Percentiles rank a stretch among this genome's conserved stretches.
These are phyloP conservation scores for Vimba vimba DNA, from an alignment of 2,113 vertebrate species.

Conservation along the genomic window DNA sequence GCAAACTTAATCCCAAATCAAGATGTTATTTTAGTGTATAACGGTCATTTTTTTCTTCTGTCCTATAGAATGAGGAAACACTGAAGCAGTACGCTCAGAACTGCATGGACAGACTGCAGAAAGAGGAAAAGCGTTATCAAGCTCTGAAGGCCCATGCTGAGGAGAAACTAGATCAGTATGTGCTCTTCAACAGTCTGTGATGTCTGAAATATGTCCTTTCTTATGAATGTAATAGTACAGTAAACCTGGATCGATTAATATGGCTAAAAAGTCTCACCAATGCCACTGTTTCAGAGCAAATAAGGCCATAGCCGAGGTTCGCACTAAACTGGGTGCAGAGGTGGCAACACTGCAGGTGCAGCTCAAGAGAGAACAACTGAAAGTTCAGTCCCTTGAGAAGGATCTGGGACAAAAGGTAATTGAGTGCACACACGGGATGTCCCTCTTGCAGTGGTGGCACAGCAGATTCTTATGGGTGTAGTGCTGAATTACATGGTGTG, in stretches of 20 bases:
- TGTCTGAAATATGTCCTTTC: neutral
- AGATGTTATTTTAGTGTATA: neutral
- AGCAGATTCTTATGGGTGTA: neutral
- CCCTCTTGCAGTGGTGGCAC: neutral
- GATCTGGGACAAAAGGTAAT: constrained; percentile 88
- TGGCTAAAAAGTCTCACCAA: neutral
- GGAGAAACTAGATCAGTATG: constrained; percentile 87
- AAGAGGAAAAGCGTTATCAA: constrained; percentile 88
- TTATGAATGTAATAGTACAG: neutral
- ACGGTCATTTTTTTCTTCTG: neutral
- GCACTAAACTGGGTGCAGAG: constrained; percentile 81
- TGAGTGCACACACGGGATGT: neutral
- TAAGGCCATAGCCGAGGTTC: constrained; percentile 84
- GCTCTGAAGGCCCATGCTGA: constrained; percentile 89
- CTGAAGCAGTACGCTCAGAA: constrained; percentile 87
- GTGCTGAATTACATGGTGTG: neutral
- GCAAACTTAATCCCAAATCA: neutral
- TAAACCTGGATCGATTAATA: neutral
- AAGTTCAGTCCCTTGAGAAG: constrained; percentile 85
- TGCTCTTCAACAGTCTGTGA: neutral
- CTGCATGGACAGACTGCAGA: constrained; percentile 80
- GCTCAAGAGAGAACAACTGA: constrained; percentile 88
- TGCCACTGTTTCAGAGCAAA: constrained; percentile 79
- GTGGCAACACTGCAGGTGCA: constrained; percentile 79
- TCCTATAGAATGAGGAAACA: constrained; percentile 85